A percentile compares a stretch with the other conserved stretches of the same genome.
phyloP scores from a whole-genome alignment of 2,797 vertebrate genomes.

The Linurgus olivaceus region DNA sequence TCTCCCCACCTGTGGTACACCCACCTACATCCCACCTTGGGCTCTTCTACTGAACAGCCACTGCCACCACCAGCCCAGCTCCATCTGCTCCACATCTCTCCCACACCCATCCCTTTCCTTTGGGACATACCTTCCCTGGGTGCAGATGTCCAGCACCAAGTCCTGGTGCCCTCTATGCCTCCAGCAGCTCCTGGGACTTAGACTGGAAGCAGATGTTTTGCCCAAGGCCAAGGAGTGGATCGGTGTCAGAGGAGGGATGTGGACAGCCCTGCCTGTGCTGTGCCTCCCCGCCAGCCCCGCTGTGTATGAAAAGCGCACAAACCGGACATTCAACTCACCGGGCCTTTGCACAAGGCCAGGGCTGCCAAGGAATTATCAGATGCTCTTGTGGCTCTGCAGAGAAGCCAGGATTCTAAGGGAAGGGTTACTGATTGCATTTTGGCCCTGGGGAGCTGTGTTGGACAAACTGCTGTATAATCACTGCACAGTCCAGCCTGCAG shows the following conservation, averaged over 20 bases:
- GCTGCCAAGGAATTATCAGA: conserved; percentile 29
- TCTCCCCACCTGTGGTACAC: neutral
- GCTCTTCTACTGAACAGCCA: neutral
- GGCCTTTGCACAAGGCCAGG: neutral
- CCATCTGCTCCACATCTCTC: neutral
- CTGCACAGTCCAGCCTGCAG: neutral
- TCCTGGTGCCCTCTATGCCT: neutral
- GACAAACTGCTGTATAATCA: conserved; percentile 21
- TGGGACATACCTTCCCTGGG: neutral
- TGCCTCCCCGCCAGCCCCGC: neutral
- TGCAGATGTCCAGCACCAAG: neutral
- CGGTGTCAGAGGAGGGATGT: neutral
- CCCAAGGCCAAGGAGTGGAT: neutral
- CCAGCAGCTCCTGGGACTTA: neutral
- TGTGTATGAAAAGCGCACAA: neutral
- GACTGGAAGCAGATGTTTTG: neutral
- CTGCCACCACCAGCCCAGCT: neutral
- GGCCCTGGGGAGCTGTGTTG: neutral
- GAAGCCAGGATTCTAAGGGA: conserved; percentile 25
- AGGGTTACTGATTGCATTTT: conserved; percentile 31
- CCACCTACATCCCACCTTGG: neutral
- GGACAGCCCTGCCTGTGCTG: neutral
- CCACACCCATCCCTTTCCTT: neutral
- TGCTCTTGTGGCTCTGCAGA: conserved; percentile 13
- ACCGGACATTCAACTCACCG: neutral